Evolutionary conservation across 2,113 vertebrate species (phyloP).

Genomic region (Pipa parva): DNA sequence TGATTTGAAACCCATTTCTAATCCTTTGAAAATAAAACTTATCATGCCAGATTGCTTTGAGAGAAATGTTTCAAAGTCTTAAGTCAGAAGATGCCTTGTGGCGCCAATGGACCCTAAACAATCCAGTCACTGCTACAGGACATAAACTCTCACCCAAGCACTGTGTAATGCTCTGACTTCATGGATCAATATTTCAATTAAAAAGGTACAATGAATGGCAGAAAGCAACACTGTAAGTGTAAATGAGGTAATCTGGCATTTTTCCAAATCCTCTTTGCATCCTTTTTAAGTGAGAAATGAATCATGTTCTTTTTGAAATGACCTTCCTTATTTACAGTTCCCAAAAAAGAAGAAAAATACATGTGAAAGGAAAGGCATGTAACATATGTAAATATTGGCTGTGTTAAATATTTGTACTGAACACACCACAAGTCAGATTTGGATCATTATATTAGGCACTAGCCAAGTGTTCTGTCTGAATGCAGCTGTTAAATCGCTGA

Average conservation of each 20-base stretch:
- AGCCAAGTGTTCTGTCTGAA: neutral
- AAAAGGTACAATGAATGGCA: neutral
- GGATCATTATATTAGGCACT: neutral
- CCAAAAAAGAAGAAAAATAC: neutral
- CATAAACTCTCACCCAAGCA: neutral
- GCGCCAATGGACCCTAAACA: neutral
- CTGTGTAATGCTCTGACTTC: neutral
- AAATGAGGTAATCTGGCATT: slow-evolving; percentile 5
- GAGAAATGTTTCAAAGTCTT: no score
- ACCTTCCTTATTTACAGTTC: neutral
- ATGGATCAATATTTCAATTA: slow-evolving; percentile 11
- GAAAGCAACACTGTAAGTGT: neutral
- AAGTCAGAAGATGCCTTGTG: neutral
- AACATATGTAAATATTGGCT: neutral
- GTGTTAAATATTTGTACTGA: neutral
- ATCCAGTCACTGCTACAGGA: neutral
- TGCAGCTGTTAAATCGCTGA: neutral
- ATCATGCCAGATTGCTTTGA: no score
- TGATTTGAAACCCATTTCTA: no score
- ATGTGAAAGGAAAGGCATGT: neutral
- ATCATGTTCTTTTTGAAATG: neutral
- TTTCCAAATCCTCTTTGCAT: neutral
- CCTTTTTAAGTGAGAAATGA: neutral
- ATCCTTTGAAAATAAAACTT: no score
- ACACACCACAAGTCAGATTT: neutral